These are phyloP conservation scores for Betta splendens DNA, from an alignment of 2,797 vertebrate species.

Conservation along the genomic window DNA sequence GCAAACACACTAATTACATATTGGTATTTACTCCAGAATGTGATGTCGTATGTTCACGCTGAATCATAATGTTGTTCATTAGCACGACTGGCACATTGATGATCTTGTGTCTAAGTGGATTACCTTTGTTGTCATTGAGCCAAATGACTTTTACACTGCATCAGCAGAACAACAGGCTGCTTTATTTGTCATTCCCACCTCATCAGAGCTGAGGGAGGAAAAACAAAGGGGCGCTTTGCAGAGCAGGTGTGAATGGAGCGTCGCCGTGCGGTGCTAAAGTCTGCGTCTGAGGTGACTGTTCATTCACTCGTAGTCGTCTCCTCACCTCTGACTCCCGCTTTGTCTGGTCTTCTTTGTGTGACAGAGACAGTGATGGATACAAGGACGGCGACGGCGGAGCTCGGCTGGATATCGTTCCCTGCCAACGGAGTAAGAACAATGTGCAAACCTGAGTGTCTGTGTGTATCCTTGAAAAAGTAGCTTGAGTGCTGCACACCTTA, in stretches of 20 bases:
- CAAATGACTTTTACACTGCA: constrained; percentile 2
- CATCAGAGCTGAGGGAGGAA: constrained; percentile 5
- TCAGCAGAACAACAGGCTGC: constrained; percentile 12
- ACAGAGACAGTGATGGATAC: constrained; percentile 88
- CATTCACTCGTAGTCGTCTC: constrained; percentile 36
- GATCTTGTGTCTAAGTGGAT: constrained; percentile 1
- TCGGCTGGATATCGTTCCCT: constrained; percentile 87
- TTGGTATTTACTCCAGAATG: too few species aligned
- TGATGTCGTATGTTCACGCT: too few species aligned
- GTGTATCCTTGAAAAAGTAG: constrained; percentile 45
- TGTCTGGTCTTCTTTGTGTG: constrained; percentile 77
- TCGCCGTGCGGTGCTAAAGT: constrained; percentile 29
- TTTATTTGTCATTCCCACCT: constrained; percentile 17
- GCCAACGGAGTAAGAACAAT: constrained; percentile 84
- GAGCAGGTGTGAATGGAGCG: constrained; percentile 35
- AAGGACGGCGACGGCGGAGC: constrained; percentile 85
- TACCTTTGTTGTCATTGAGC: background rate
- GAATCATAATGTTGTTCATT: background rate
- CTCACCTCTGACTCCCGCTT: constrained; percentile 43
- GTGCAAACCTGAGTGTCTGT: constrained; percentile 39
- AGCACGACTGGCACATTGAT: too few species aligned
- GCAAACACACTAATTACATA: too few species aligned
- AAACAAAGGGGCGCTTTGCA: constrained; percentile 7
- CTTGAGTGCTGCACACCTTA: constrained; percentile 66
- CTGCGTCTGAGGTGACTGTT: constrained; percentile 42